phyloP scores from a whole-genome alignment of 1,140 invertebrate species.

The Musca domestica region DNA sequence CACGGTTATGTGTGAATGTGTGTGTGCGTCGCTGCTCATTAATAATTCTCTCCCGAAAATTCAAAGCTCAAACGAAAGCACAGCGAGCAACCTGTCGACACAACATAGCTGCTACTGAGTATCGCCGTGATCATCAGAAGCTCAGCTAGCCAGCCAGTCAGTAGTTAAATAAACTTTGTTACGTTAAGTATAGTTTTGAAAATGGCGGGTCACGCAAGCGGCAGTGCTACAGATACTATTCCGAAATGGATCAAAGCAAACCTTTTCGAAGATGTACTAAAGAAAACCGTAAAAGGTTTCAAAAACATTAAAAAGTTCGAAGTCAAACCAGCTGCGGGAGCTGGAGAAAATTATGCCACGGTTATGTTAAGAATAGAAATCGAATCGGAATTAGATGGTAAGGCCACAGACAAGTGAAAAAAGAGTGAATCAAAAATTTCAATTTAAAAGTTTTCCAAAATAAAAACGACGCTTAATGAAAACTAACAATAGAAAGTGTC shows the following conservation, averaged over 20 bases:
- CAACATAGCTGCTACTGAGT: neutral
- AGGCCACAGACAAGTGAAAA: too few species aligned
- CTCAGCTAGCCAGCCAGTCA: too few species aligned
- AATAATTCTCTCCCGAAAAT: too few species aligned
- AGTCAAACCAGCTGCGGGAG: slow-evolving; percentile 31
- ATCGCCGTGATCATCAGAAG: neutral
- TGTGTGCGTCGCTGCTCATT: too few species aligned
- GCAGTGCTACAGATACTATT: neutral
- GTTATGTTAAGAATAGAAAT: slow-evolving; percentile 30
- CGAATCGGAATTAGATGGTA: slow-evolving; percentile 17
- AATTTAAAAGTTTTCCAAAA: neutral
- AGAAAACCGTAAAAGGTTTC: slow-evolving; percentile 39
- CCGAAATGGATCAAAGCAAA: slow-evolving; percentile 54
- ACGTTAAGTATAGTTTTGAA: neutral
- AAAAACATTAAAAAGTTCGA: slow-evolving; percentile 38
- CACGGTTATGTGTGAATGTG: too few species aligned
- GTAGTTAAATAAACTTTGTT: neutral
- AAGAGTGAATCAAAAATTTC: too few species aligned
- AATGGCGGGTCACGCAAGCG: neutral
- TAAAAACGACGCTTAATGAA: neutral
- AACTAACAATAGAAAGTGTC: neutral
- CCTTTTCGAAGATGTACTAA: slow-evolving; percentile 53
- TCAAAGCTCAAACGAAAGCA: too few species aligned
- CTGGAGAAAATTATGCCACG: slow-evolving; percentile 27
- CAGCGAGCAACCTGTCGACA: neutral